Base-by-base conservation (phyloP, 2,888 invertebrate genomes). In the Argyresthia goedartella region DNA sequence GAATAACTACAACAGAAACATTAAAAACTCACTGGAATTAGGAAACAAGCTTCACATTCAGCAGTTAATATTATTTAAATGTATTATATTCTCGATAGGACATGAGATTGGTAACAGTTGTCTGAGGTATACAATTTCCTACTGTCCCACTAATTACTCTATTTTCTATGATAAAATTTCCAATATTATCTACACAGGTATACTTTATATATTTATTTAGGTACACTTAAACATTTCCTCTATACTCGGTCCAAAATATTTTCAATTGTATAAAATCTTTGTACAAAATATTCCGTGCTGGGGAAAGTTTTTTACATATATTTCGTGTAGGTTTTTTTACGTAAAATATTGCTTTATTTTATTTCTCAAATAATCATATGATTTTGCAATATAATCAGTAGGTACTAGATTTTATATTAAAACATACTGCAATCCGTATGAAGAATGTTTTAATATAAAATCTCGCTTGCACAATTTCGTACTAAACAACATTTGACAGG, bases 1-100 rank as follows among this genome's bases (percentile, higher is more conserved):
- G 79, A 81, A 81, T 79, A 79, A 78, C 78, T 81, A 78, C 70
- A 79, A 76, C 68, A 73, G 63, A 73, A 68, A 57, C 56, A 16
- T 49, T 59, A 59, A 58, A 60, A 69, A 64, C 65, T 72, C 71
- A 67, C 67, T 73, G 76, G 70, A 73, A 71, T 69, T 62, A 56
- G 54, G 53, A 51, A 48, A 34, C 15, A 48, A 47, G 11, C 11
- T 35, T 25, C 45, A 8, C 55, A 51, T 52, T 55, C 52, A 43
- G 2, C 25, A 25, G 25, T 25, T 34, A 49, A n/a, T 13, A 36
- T 48, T 36, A 10, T 35, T 34, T 13, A 33, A 14, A 34, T 9
- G 36, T 36, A 48, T 35, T 48, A n/a, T 48, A 48, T 35, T 35
- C 34, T 48, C 13, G 49, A 41, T 41, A 49, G 41, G 41, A 48